Conservation (phyloP, 2,888 invertebrate genomes). For the Agonopterix subpropinquella region DNA sequence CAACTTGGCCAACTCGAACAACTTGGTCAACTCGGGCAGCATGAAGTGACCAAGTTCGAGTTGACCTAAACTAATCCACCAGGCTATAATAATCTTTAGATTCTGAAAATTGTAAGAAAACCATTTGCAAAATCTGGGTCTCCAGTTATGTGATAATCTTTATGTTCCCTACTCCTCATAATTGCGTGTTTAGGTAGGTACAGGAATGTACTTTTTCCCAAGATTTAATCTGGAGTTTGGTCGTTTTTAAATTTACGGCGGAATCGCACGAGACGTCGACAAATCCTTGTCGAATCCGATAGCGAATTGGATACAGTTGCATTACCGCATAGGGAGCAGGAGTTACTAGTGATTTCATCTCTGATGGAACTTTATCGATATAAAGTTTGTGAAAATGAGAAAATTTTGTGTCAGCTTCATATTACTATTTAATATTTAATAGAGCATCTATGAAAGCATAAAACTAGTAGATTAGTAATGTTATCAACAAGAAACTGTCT, state of each 20-base stretch:
- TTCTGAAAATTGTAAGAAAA: too few species aligned
- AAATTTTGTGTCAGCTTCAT: neutral
- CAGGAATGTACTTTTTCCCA: neutral
- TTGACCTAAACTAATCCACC: too few species aligned
- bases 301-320: constrained; percentile 62
- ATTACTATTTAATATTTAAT: neutral
- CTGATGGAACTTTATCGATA: constrained; percentile 5
- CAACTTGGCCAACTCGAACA: too few species aligned
- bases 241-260: constrained; percentile 39
- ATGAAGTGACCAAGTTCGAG: too few species aligned
- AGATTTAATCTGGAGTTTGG: constrained; percentile 10
- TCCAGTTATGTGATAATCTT: too few species aligned
- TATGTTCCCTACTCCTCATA: too few species aligned
- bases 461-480: neutral
- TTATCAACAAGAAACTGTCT: too few species aligned
- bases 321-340: constrained; percentile 28
- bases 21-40: too few species aligned
- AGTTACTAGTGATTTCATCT: neutral
- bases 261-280: constrained; percentile 43
- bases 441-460: too few species aligned
- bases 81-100: too few species aligned
- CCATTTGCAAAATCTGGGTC: too few species aligned
- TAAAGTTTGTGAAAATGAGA: neutral
- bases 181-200: neutral
- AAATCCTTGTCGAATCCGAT: constrained; percentile 55